Base-by-base conservation (phyloP, 1,140 invertebrate species). In the Protaetia brevitarsis region DNA sequence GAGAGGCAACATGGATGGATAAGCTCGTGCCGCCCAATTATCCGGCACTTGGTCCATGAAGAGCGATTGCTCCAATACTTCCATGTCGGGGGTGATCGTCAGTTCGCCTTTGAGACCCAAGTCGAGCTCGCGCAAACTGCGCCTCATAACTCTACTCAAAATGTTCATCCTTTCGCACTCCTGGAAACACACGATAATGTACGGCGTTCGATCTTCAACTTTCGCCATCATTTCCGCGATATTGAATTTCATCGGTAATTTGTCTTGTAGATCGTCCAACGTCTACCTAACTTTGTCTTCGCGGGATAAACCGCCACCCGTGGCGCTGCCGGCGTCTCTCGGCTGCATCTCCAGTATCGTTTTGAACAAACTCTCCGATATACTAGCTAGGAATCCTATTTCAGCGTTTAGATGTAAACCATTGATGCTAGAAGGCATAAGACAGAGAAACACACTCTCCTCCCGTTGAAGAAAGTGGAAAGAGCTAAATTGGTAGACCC, bases 91-190 rank as follows among this genome's bases (percentile, higher is more conserved):
- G 56, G 93, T 96, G 63, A 97, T 96, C 0, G 95, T 96, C 27
- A 97, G 77, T 79, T 97, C 94, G 51, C 95, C 95, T 88, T 75
- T 75, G 28, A 78, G 36, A 6, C 75, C 71, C 19, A 72, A 68
- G 68, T 95, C 89, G 0, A 96, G 80, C 80, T 97, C 95, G 68
- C 86, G 87, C 0, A 98, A 81, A 0, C 94, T 93, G 16, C 90
- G 80, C 64, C 85, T 84, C 23, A 97, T 88, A 79, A 95, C 92
- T 3, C 80, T 79, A 66, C 91, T 93, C 1, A 98, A 81, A 6
- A 85, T 82, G 76, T 97, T 98, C 94, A 98, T 97, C 56, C 94
- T 82, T 78, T 97, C 95, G 77, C 94, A 96, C 81, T 98, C 96
- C 82, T 98, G 95, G 69, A 97, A 89, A 2, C 93, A 93, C 0